phyloP scores from a whole-genome alignment of 2,888 invertebrate genomes.

The Parthenolecanium corni region DNA sequence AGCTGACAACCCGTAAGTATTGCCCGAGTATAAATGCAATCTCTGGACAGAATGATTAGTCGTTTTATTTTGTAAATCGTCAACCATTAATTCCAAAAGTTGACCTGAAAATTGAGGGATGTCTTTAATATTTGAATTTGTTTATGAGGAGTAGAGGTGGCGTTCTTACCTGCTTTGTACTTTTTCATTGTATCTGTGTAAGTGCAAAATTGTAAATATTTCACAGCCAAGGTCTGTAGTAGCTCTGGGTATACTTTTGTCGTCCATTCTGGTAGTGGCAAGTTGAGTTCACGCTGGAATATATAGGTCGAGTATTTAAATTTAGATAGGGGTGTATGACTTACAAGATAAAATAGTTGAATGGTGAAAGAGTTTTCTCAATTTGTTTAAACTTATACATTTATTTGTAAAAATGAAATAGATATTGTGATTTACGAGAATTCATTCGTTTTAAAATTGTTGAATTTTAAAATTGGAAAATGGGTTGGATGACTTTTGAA shows the following conservation, averaged over 20 bases:
- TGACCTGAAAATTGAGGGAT: conserved; percentile 31
- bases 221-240: conserved; percentile 48
- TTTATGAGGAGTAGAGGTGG: background rate
- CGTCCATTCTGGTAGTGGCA: conserved; percentile 56
- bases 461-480: too few species aligned
- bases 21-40: conserved; percentile 55
- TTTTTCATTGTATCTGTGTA: conserved; percentile 40
- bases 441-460: too few species aligned
- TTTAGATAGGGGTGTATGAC: too few species aligned
- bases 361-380: too few species aligned
- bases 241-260: conserved; percentile 52
- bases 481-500: too few species aligned
- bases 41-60: conserved; percentile 38
- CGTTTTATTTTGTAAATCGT: conserved; percentile 24
- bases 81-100: conserved; percentile 32
- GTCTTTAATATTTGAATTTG: background rate
- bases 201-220: conserved; percentile 42
- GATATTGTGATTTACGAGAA: too few species aligned
- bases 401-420: too few species aligned
- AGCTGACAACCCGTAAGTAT: conserved; percentile 59
- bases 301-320: too few species aligned
- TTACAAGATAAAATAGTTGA: too few species aligned
- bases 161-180: conserved; percentile 34
- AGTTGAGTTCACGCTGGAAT: conserved; percentile 33
- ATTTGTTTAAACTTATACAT: too few species aligned